A percentile compares a stretch with the other conserved stretches of the same genome.
Evolutionary conservation across 2,888 invertebrate species (phyloP).

Genomic region (Melanostoma mellinum): DNA sequence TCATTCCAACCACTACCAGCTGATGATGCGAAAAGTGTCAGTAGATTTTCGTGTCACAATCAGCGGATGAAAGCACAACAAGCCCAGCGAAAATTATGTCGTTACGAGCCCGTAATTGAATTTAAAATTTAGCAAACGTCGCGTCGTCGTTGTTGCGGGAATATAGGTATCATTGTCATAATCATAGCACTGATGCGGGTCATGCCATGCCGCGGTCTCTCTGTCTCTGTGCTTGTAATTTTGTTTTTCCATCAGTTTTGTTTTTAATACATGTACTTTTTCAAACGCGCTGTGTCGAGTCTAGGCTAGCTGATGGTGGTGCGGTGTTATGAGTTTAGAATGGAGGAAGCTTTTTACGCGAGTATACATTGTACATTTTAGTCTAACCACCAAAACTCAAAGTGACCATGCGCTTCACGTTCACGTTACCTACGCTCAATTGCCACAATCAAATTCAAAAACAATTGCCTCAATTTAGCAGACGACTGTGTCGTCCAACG

Average conservation of each 20-base stretch:
- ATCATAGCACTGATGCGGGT: constrained; percentile 58
- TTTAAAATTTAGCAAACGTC: constrained; percentile 73
- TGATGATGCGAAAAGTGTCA: constrained; percentile 54
- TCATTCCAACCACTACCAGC: constrained; percentile 17
- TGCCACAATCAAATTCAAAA: constrained; percentile 81
- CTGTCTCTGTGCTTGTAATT: not conserved
- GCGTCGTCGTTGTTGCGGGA: constrained; percentile 6
- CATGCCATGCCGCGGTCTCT: constrained; percentile 33
- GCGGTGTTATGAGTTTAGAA: not conserved
- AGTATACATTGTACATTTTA: not conserved
- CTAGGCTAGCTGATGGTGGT: too few species aligned
- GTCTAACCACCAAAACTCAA: constrained; percentile 61
- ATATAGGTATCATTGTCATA: constrained; percentile 53
- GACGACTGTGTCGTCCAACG: constrained; percentile 68
- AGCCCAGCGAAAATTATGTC: constrained; percentile 70
- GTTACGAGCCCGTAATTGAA: constrained; percentile 70
- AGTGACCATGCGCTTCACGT: constrained; percentile 75
- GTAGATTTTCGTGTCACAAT: constrained; percentile 70
- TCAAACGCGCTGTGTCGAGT: not conserved
- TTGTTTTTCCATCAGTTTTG: too few species aligned
- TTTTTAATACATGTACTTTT: too few species aligned
- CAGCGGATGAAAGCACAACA: constrained; percentile 70
- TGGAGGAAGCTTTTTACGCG: constrained; percentile 27
- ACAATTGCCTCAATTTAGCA: constrained; percentile 80
- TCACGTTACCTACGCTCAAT: constrained; percentile 78